Evolutionary conservation across 1,140 invertebrate genomes (phyloP).

Genomic region (Bilobella aurantiaca): DNA sequence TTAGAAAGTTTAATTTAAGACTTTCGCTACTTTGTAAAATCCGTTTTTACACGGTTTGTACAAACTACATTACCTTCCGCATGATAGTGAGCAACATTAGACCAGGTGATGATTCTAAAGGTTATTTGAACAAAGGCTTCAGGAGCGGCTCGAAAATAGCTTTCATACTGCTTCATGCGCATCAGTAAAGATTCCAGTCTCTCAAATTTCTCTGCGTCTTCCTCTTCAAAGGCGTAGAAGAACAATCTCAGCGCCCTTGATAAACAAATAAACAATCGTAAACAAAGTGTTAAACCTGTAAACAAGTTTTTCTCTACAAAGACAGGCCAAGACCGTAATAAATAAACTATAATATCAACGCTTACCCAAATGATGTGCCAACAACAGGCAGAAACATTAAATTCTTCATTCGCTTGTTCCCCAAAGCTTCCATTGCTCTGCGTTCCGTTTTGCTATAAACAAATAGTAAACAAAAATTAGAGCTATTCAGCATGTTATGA

Average conservation of each 20-base stretch:
- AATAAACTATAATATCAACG: neutral
- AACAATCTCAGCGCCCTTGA: slow-evolving; percentile 12
- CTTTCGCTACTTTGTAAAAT: too few species aligned
- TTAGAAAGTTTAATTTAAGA: neutral
- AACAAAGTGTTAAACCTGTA: too few species aligned
- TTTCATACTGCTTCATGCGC: slow-evolving; percentile 23
- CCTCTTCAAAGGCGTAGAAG: slow-evolving; percentile 10
- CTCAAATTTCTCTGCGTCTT: slow-evolving; percentile 16
- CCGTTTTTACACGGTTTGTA: too few species aligned
- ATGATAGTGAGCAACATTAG: neutral
- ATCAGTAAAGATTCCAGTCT: slow-evolving; percentile 20
- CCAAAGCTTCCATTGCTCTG: slow-evolving; percentile 15
- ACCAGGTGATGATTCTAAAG: slow-evolving; percentile 15
- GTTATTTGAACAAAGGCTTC: slow-evolving; percentile 23
- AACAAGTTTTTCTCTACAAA: too few species aligned
- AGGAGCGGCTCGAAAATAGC: slow-evolving; percentile 21
- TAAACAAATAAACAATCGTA: too few species aligned
- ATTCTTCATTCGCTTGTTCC: slow-evolving; percentile 6
- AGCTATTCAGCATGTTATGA: too few species aligned
- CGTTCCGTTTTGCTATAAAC: slow-evolving; percentile 17
- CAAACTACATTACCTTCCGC: slow-evolving; percentile 1
- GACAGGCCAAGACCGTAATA: neutral
- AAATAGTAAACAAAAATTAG: neutral
- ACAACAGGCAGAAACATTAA: slow-evolving; percentile 18
- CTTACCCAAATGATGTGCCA: slow-evolving; percentile 13